Percentiles rank a stretch among this genome's conserved stretches.
Conservation (phyloP, 2,113 vertebrate species). For the Eira barbara region DNA sequence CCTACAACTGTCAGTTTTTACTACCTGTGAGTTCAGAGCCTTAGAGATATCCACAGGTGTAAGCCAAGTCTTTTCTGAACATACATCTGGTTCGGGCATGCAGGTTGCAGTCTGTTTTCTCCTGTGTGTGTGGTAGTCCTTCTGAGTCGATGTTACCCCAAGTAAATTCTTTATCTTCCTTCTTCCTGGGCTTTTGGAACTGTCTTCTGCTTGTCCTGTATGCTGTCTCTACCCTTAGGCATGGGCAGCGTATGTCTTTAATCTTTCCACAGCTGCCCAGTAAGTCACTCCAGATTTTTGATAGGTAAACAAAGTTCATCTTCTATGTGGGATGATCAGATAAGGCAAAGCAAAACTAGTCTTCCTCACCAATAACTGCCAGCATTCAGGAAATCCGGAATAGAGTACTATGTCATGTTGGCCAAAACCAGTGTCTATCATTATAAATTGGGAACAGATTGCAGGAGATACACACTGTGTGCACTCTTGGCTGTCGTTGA, state of each 20-base stretch:
- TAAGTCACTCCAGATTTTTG: neutral
- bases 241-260: neutral
- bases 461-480: neutral
- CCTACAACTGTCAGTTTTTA: neutral
- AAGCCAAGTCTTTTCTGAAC: neutral
- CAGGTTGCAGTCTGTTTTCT: neutral
- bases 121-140: neutral
- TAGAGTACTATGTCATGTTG: neutral
- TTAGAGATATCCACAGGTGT: neutral
- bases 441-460: neutral
- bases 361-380: neutral
- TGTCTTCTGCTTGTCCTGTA: neutral
- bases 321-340: neutral
- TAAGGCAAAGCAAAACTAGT: neutral
- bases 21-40: neutral
- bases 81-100: neutral
- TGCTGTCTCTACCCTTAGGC: neutral
- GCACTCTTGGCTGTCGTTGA: neutral
- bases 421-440: neutral
- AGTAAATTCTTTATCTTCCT: neutral
- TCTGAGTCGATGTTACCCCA: neutral
- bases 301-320: neutral
- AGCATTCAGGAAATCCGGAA: neutral
- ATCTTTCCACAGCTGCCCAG: neutral
- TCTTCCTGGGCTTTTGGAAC: neutral